These are phyloP conservation scores for Macroglossus sobrinus DNA, from an alignment of 2,113 vertebrate species.

Conservation along the genomic window DNA sequence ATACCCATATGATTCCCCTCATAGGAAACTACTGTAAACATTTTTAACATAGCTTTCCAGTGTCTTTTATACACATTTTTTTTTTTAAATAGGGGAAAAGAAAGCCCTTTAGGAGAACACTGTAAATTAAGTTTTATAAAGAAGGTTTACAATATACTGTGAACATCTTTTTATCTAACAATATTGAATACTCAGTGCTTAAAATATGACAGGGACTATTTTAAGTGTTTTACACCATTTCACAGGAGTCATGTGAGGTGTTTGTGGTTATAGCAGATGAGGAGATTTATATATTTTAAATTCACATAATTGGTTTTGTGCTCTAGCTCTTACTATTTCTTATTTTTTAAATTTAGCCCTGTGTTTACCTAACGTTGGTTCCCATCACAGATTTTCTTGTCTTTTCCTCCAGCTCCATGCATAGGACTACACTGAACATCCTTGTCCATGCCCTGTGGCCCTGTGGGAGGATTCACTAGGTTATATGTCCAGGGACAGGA, in stretches of 20 bases:
- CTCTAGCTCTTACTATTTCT: neutral
- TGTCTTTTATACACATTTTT: neutral
- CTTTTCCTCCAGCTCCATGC: neutral
- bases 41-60: neutral
- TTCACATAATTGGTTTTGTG: neutral
- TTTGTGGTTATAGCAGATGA: neutral
- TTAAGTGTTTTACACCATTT: neutral
- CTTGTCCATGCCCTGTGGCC: neutral
- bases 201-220: neutral
- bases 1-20: neutral
- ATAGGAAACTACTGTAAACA: neutral
- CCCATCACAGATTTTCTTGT: neutral
- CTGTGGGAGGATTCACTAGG: neutral
- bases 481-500: neutral
- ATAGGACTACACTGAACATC: neutral
- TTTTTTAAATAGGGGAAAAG: neutral
- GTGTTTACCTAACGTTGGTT: neutral
- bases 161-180: slow-evolving; percentile 15
- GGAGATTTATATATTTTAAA: neutral
- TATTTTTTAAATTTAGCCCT: neutral
- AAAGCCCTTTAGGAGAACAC: neutral
- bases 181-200: neutral
- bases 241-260: neutral
- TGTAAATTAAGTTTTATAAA: neutral
- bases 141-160: neutral